phyloP scores from a whole-genome alignment of 2,797 vertebrate genomes.

The Gymnodraco acuticeps region DNA sequence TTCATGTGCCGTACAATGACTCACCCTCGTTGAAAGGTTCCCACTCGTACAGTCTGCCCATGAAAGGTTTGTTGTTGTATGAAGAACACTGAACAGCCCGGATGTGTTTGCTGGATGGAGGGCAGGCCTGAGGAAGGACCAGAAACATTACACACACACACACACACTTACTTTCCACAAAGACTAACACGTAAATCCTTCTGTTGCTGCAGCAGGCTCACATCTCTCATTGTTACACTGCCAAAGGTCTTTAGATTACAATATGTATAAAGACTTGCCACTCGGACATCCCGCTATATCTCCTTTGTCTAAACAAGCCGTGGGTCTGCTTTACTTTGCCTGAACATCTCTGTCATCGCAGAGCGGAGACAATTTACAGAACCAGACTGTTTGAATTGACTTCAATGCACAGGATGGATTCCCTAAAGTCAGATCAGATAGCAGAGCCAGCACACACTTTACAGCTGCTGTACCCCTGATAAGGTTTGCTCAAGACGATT shows the following conservation, averaged over 20 bases:
- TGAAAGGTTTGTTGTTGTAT: slow-evolving; percentile 95
- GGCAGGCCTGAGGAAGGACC: slow-evolving; percentile 83
- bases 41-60: slow-evolving; percentile 96
- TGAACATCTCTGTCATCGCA: slow-evolving; percentile 46
- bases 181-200: slow-evolving; percentile 4
- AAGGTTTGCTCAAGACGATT: background rate
- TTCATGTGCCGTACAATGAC: background rate
- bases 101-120: slow-evolving; percentile 89
- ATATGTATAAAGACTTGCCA: slow-evolving; percentile 54
- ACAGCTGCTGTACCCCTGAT: background rate
- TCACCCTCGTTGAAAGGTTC: slow-evolving; percentile 95
- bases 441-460: slow-evolving; percentile 4
- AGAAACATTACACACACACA: background rate
- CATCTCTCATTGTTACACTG: slow-evolving; percentile 34
- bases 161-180: slow-evolving; percentile 23
- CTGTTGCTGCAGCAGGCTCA: slow-evolving; percentile 18
- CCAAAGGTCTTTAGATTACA: slow-evolving; percentile 40
- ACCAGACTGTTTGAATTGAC: slow-evolving; percentile 30
- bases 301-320: slow-evolving; percentile 64
- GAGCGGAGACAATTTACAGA: slow-evolving; percentile 52
- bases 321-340: slow-evolving; percentile 53
- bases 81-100: slow-evolving; percentile 93
- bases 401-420: slow-evolving; percentile 39
- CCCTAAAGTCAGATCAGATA: slow-evolving; percentile 19
- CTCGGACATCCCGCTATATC: slow-evolving; percentile 42